These are phyloP conservation scores for Spea bombifrons DNA, from an alignment of 2,113 vertebrate genomes.

Conservation along the genomic window DNA sequence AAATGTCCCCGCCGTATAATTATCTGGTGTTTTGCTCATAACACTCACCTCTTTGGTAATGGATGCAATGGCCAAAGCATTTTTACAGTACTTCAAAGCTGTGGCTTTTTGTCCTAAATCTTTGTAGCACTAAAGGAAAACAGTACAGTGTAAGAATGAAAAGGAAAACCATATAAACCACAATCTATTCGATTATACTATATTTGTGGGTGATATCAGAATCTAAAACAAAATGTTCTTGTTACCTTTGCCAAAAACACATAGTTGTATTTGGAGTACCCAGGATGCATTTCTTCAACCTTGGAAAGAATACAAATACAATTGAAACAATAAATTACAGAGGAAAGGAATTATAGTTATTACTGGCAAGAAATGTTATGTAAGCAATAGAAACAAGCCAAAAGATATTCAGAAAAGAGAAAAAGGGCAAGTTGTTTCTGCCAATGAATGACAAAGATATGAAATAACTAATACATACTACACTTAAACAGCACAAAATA, in stretches of 20 bases:
- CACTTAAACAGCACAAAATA: too few species aligned
- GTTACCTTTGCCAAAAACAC: conserved; percentile 91
- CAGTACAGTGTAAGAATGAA: not conserved
- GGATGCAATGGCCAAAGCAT: conserved; percentile 68
- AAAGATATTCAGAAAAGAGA: not conserved
- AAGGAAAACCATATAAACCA: not conserved
- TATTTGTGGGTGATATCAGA: conserved; percentile 31
- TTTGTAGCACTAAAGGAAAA: conserved; percentile 78
- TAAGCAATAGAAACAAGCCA: not conserved
- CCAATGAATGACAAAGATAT: too few species aligned
- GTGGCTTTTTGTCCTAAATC: conserved; percentile 74
- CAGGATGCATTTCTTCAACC: conserved; percentile 85
- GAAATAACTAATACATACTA: too few species aligned
- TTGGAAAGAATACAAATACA: conserved; percentile 60
- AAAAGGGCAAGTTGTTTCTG: too few species aligned
- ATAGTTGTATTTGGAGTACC: conserved; percentile 89
- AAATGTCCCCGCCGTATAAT: too few species aligned
- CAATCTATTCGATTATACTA: not conserved
- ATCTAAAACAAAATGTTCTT: conserved; percentile 33
- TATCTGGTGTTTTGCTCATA: not conserved
- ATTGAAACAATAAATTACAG: conserved; percentile 48
- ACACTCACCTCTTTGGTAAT: conserved; percentile 47
- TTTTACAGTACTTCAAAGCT: conserved; percentile 77
- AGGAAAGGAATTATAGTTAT: not conserved
- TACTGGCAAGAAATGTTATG: not conserved